Evolutionary conservation across 2,797 vertebrate species (phyloP).

Genomic region (Phrynocephalus vlangalii): DNA sequence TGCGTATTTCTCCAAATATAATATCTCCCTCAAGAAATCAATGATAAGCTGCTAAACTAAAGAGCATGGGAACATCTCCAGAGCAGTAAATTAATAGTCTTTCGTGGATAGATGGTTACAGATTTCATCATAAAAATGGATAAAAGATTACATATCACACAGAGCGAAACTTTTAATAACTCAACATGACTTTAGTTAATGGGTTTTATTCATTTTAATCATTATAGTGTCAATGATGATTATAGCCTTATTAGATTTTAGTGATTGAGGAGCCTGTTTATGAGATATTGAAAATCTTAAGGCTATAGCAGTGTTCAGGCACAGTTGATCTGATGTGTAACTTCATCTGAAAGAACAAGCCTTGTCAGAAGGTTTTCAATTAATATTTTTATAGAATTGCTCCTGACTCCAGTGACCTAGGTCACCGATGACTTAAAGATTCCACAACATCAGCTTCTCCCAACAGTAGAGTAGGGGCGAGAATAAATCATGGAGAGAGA

Average conservation of each 20-base stretch:
- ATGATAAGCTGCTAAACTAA: conserved; percentile 89
- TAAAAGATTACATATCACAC: conserved; percentile 89
- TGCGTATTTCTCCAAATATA: conserved; percentile 86
- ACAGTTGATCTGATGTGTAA: conserved; percentile 79
- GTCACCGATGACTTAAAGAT: conserved; percentile 83
- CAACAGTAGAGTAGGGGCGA: conserved; percentile 72
- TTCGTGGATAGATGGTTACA: conserved; percentile 86
- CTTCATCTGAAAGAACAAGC: conserved; percentile 76
- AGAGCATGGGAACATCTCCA: conserved; percentile 86
- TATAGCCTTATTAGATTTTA: conserved; percentile 93
- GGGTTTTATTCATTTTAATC: conserved; percentile 99
- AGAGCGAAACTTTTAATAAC: conserved; percentile 95
- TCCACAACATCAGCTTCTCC: conserved; percentile 77
- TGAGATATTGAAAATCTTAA: conserved; percentile 84
- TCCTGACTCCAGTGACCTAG: conserved; percentile 82
- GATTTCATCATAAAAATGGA: conserved; percentile 89
- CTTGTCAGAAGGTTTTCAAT: conserved; percentile 79
- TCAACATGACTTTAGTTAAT: conserved; percentile 96
- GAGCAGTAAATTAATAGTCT: conserved; percentile 91
- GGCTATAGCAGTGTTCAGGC: conserved; percentile 69
- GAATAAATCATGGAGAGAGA: conserved; percentile 71
- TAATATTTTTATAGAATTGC: conserved; percentile 82
- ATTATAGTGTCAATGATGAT: conserved; percentile 99
- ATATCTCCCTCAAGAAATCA: conserved; percentile 88
- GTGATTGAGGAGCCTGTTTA: conserved; percentile 90